Conservation (phyloP, 2,113 vertebrate genomes). For the Chamaetylas fuelleborni region DNA sequence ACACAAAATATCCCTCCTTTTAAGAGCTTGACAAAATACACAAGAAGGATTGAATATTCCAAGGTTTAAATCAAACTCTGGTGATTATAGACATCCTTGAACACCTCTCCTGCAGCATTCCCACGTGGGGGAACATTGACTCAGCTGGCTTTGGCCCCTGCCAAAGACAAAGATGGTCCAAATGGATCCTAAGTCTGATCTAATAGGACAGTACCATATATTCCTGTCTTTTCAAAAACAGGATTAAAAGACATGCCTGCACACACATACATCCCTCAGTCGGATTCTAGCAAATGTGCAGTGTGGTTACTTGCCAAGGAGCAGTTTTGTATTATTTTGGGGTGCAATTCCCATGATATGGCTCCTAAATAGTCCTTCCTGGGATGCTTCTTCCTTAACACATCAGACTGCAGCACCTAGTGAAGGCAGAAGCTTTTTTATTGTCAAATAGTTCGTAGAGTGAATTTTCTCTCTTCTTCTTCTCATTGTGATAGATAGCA, state of each 20-base stretch:
- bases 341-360: neutral
- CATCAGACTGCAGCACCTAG: neutral
- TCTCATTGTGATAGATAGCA: slow-evolving; percentile 60
- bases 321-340: neutral
- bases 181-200: neutral
- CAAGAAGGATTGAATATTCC: neutral
- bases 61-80: neutral
- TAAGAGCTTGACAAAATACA: neutral
- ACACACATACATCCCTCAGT: neutral
- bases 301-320: neutral
- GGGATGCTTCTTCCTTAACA: neutral
- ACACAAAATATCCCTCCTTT: slow-evolving; percentile 7
- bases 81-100: neutral
- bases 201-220: neutral
- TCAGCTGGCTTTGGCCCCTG: neutral
- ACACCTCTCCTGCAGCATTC: neutral
- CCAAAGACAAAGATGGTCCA: neutral
- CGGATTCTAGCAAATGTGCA: neutral
- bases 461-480: slow-evolving; percentile 50
- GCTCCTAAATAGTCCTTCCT: neutral
- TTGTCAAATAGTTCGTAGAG: slow-evolving; percentile 31
- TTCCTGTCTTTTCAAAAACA: neutral
- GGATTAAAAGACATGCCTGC: neutral
- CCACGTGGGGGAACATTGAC: neutral
- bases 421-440: slow-evolving; percentile 9